A percentile compares a stretch with the other conserved stretches of the same genome.
Conservation (phyloP, 1,140 invertebrate species). For the Pseudobourletiella spinata region DNA sequence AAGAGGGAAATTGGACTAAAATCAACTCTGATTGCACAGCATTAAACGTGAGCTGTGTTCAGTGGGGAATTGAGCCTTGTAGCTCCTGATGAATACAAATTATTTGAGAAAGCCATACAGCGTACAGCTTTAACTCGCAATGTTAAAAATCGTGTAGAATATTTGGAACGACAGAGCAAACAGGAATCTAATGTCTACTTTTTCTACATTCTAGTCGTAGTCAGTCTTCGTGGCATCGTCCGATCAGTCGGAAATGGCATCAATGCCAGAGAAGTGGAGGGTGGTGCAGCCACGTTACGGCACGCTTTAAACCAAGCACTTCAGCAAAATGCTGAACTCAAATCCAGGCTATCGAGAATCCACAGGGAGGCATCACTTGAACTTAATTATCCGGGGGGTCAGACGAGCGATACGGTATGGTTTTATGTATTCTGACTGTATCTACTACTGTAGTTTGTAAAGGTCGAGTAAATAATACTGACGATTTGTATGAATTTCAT, state of each 20-base stretch:
- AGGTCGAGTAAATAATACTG: background rate
- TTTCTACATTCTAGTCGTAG: slow-evolving; percentile 21
- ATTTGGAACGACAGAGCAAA: too few relatives aligned
- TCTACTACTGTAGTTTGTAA: too few relatives aligned
- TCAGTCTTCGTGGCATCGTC: slow-evolving; percentile 24
- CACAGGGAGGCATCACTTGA: slow-evolving; percentile 45
- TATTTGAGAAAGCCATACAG: too few relatives aligned
- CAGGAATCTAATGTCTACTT: too few relatives aligned
- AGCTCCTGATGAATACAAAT: too few relatives aligned
- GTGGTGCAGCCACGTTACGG: slow-evolving; percentile 44
- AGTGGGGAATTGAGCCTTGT: too few relatives aligned
- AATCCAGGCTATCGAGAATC: slow-evolving; percentile 54
- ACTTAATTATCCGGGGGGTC: slow-evolving; percentile 33
- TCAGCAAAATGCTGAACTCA: slow-evolving; percentile 63
- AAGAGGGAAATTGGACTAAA: too few relatives aligned
- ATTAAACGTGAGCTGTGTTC: too few relatives aligned
- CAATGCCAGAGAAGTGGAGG: slow-evolving; percentile 23
- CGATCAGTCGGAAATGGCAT: slow-evolving; percentile 18
- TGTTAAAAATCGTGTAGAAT: too few relatives aligned
- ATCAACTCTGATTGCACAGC: too few relatives aligned
- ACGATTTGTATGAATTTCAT: background rate
- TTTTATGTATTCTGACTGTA: too few relatives aligned
- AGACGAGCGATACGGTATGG: slow-evolving; percentile 36
- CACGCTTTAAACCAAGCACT: slow-evolving; percentile 54
- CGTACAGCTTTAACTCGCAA: too few relatives aligned